Conservation (phyloP, 2,113 vertebrate genomes). For the Dicentrarchus labrax region DNA sequence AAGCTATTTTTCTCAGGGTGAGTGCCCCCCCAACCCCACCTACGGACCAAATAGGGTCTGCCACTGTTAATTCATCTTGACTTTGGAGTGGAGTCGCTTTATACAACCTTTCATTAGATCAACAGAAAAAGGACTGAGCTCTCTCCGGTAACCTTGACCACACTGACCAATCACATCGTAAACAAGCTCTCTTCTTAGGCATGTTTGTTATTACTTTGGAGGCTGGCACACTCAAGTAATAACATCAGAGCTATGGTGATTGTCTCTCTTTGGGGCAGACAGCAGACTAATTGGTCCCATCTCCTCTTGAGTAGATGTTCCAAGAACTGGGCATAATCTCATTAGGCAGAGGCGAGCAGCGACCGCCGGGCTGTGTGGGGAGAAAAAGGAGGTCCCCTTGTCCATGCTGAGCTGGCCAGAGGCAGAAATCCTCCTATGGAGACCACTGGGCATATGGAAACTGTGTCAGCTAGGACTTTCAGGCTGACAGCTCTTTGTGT, state of each 20-base stretch:
- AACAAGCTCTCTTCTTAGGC: constrained; percentile 48
- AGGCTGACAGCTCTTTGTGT: constrained; percentile 39
- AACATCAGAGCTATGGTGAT: constrained; percentile 70
- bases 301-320: constrained; percentile 80
- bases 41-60: constrained; percentile 29
- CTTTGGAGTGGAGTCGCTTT: constrained; percentile 34
- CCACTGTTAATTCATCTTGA: constrained; percentile 46
- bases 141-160: constrained; percentile 51
- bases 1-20: constrained; percentile 21
- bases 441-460: constrained; percentile 39
- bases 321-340: constrained; percentile 80
- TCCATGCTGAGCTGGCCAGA: constrained; percentile 47
- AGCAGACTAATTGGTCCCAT: constrained; percentile 84
- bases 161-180: constrained; percentile 56
- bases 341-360: constrained; percentile 74
- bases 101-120: constrained; percentile 42
- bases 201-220: constrained; percentile 61
- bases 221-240: constrained; percentile 67
- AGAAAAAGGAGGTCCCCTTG: constrained; percentile 43
- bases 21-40: not conserved
- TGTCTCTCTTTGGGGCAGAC: constrained; percentile 77
- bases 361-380: constrained; percentile 40
- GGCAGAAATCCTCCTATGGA: constrained; percentile 57
- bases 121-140: constrained; percentile 23
- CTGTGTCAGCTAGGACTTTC: constrained; percentile 35